Evolutionary conservation across 2,113 vertebrate genomes (phyloP).

Genomic region (Phalacrocorax aristotelis): DNA sequence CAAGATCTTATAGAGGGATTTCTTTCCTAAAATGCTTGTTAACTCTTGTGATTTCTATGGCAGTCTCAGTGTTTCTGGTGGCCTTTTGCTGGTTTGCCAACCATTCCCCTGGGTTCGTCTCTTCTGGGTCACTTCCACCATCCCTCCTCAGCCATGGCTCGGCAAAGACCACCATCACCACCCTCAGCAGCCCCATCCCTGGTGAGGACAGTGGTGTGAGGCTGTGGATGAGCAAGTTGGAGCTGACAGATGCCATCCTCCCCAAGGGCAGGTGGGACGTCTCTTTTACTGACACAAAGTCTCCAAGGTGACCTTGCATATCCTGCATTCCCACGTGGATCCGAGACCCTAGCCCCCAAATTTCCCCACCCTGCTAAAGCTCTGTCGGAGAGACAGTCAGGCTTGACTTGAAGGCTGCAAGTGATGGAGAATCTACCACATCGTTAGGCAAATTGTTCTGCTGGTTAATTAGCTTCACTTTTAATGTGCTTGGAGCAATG

Average conservation of each 20-base stretch:
- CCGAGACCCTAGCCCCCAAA: fast-evolving
- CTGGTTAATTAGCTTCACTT: constrained; percentile 65
- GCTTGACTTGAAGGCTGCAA: constrained; percentile 47
- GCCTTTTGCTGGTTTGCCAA: background rate
- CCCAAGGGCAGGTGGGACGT: background rate
- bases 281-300: background rate
- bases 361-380: background rate
- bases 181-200: background rate
- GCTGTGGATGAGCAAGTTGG: background rate
- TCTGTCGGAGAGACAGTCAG: background rate
- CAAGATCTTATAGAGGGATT: constrained; percentile 73
- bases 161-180: fast-evolving
- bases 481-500: constrained; percentile 58
- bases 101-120: background rate
- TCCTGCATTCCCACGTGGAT: fast-evolving
- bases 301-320: background rate
- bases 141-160: background rate
- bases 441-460: constrained; percentile 64
- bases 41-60: constrained; percentile 53
- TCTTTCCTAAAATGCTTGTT: constrained; percentile 70
- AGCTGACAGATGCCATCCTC: background rate
- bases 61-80: background rate
- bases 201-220: background rate
- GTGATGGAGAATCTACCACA: constrained; percentile 57
- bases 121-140: background rate